Percentiles rank a stretch among this genome's conserved stretches.
Evolutionary conservation across 2,888 invertebrate species (phyloP).

Genomic region (Caenorhabditis sulstoni): DNA sequence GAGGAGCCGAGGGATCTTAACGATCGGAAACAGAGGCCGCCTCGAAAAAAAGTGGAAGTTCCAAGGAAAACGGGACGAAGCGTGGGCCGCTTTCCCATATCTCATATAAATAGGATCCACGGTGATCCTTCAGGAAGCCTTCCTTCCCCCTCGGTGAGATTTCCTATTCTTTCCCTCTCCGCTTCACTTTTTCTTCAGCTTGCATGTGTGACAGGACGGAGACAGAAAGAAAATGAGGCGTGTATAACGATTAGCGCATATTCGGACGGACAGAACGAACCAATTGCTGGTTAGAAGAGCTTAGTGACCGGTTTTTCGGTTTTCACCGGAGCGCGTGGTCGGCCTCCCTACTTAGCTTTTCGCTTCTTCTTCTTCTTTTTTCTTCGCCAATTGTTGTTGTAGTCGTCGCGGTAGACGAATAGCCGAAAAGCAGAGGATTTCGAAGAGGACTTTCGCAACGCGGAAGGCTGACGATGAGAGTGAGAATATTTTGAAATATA

Average conservation of each 20-base stretch:
- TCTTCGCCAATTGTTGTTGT: neutral
- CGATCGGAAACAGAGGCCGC: no score
- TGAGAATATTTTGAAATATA: conserved; percentile 13
- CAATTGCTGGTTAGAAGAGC: conserved; percentile 21
- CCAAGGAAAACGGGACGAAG: no score
- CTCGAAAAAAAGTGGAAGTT: conserved; percentile 16
- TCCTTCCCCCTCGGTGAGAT: no score
- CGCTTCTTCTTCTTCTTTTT: neutral
- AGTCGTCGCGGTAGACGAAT: neutral
- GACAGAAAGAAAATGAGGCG: conserved; percentile 42
- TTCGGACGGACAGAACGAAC: conserved; percentile 8
- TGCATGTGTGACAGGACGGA: neutral
- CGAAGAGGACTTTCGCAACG: conserved; percentile 28
- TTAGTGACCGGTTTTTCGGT: conserved; percentile 42
- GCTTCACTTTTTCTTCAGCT: conserved; percentile 11
- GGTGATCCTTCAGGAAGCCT: no score
- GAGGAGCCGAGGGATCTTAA: neutral
- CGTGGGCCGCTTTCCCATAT: no score
- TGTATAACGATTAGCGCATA: conserved; percentile 43
- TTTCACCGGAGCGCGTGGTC: neutral
- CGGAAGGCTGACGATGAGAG: neutral
- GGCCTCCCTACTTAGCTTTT: conserved; percentile 15
- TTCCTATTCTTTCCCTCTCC: neutral
- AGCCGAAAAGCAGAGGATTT: conserved; percentile 2
- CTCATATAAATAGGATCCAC: no score